Evolutionary conservation across 2,797 vertebrate species (phyloP).

Genomic region (Enoplosus armatus): DNA sequence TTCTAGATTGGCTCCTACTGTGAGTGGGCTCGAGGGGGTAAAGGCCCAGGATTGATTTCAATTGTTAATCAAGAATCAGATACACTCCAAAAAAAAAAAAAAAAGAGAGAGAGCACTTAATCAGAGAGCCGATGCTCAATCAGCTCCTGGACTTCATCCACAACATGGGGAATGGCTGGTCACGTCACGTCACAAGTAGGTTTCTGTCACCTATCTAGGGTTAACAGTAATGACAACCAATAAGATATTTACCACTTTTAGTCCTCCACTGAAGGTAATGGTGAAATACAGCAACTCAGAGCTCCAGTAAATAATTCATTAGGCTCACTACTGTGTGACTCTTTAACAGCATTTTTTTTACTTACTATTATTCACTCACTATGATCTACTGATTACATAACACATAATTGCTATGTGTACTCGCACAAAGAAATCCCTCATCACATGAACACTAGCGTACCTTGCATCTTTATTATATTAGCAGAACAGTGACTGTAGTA

Average conservation of each 20-base stretch:
- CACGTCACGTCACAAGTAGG: constrained; percentile 54
- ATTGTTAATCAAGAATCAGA: constrained; percentile 87
- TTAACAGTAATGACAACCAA: constrained; percentile 49
- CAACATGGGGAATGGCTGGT: constrained; percentile 49
- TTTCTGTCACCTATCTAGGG: constrained; percentile 69
- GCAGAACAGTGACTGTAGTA: background rate
- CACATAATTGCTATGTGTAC: constrained; percentile 16
- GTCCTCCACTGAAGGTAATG: background rate
- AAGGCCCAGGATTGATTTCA: constrained; percentile 84
- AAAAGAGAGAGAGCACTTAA: constrained; percentile 76
- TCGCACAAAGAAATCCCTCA: constrained; percentile 4
- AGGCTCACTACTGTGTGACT: background rate
- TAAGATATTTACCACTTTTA: constrained; percentile 5
- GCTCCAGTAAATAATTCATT: constrained; percentile 15
- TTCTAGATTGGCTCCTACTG: constrained; percentile 70
- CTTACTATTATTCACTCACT: constrained; percentile 1
- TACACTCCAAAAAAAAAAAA: constrained; percentile 78
- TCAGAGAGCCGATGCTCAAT: constrained; percentile 67
- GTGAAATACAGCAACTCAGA: constrained; percentile 8
- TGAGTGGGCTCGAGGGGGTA: constrained; percentile 70
- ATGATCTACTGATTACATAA: constrained; percentile 16
- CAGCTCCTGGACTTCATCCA: constrained; percentile 66
- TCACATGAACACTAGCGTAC: background rate
- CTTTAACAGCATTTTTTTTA: constrained; percentile 16
- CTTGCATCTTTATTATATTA: background rate